Evolutionary conservation across 2,797 vertebrate species (phyloP).

Genomic region (Gobionotothen gibberifrons): DNA sequence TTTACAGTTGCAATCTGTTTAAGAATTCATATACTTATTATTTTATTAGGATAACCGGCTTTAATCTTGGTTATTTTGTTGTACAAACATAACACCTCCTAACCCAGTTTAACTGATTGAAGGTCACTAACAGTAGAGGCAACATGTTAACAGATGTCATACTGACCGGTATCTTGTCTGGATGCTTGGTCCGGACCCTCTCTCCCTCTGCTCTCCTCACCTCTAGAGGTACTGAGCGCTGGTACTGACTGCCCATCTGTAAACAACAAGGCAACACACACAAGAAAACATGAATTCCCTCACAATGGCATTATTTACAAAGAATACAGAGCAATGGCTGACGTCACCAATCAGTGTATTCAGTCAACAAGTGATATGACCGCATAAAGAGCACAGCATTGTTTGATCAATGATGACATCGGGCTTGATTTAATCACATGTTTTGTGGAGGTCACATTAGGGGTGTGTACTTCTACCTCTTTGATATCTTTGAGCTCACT

Average conservation of each 20-base stretch:
- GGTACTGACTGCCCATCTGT: constrained; percentile 86
- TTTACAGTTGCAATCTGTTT: not conserved
- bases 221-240: constrained; percentile 83
- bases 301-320: constrained; percentile 56
- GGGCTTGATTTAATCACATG: constrained; percentile 19
- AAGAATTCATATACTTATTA: not conserved
- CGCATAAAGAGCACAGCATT: constrained; percentile 22
- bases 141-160: not conserved
- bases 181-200: constrained; percentile 86
- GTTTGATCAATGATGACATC: constrained; percentile 12
- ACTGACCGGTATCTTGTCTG: constrained; percentile 88
- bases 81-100: not conserved
- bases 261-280: constrained; percentile 33
- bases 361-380: constrained; percentile 34
- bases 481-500: not conserved
- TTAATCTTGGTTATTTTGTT: not conserved
- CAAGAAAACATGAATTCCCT: constrained; percentile 36
- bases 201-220: constrained; percentile 87
- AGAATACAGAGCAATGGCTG: constrained; percentile 42
- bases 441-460: not conserved
- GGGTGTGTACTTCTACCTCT: not conserved
- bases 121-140: not conserved
- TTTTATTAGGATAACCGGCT: not conserved
- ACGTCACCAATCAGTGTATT: constrained; percentile 44
- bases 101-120: not conserved